Base-by-base conservation (phyloP, 2,888 invertebrate species). In the Sinodicranocentrus sp. region DNA sequence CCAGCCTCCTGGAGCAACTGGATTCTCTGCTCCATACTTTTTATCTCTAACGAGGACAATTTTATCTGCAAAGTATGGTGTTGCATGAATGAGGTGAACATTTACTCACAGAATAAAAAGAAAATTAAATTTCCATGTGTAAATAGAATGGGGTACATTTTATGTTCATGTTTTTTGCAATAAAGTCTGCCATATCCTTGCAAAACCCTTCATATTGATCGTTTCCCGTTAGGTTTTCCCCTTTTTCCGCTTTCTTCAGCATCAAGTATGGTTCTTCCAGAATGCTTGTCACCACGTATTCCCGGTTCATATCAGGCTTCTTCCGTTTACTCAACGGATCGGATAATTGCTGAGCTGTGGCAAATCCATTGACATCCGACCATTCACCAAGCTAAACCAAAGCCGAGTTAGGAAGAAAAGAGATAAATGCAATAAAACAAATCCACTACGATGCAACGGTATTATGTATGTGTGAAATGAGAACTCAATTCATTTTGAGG, bases 181-280 rank as follows among this genome's bases (percentile, higher is more conserved):
- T 93, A 89, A 92, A 91, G 90, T 93, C 93, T 87, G 94, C 93
- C 61, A 95, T 92, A 90, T 95, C 95, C 86, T 95, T 94, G 91
- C 95, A 95, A 91, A 95, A 95, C 71, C 95, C 95, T 90, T 94
- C 95, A 91, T 94, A 95, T 82, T 94, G 92, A 87, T 93, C 93
- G 90, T 95, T 95, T 61, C 94, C 94, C 13, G 94, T 94, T 90
- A 93, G 93, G 23, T 79, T 79, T 89, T 94, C 93, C 23, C 93
- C 94, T 5, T 93, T 92, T 80, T 94, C 94, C 1, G 94, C 92
- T 84, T 93, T 93, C 89, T 94, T 94, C 87, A 93, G 90, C 95
- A 96, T 96, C 89, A 97, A 94, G 89, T 96, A 97, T 0, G 97
- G 97, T 89, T 96, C 96, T 90, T 97, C 96, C 89, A 96, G 92